Conservation (phyloP, 35 echinoderm and acorn worm genomes). For the Amphiura filiformis region DNA sequence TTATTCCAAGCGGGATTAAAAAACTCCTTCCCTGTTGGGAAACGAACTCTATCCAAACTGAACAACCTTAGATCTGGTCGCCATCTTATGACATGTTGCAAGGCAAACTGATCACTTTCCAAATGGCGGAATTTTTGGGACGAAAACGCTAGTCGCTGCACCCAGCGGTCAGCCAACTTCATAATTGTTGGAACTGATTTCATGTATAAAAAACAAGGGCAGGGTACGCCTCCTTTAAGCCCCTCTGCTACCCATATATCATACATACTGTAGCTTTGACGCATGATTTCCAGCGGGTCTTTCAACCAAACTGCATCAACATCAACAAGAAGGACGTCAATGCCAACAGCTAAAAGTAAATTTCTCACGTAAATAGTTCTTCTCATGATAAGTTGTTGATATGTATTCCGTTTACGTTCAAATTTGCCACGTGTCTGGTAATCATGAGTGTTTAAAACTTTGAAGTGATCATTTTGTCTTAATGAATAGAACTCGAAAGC, state of each 20-base stretch:
- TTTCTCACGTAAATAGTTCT: not conserved
- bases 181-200: not conserved
- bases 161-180: not conserved
- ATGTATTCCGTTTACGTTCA: not conserved
- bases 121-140: not conserved
- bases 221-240: not conserved
- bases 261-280: not conserved
- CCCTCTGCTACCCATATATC: too few relatives aligned
- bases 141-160: not conserved
- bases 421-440: not conserved
- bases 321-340: conserved; percentile 11
- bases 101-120: not conserved
- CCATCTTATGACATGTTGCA: not conserved
- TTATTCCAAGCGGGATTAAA: not conserved
- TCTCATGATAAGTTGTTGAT: not conserved
- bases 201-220: conserved; percentile 38
- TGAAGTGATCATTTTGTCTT: too few relatives aligned
- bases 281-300: conserved; percentile 17
- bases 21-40: not conserved
- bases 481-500: not conserved
- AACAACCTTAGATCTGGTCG: not conserved
- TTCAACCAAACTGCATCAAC: too few relatives aligned
- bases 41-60: not conserved
- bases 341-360: not conserved
- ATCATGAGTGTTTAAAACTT: not conserved